phyloP scores from a whole-genome alignment of 2,888 invertebrate genomes.

The Oxystoma pomonae region DNA sequence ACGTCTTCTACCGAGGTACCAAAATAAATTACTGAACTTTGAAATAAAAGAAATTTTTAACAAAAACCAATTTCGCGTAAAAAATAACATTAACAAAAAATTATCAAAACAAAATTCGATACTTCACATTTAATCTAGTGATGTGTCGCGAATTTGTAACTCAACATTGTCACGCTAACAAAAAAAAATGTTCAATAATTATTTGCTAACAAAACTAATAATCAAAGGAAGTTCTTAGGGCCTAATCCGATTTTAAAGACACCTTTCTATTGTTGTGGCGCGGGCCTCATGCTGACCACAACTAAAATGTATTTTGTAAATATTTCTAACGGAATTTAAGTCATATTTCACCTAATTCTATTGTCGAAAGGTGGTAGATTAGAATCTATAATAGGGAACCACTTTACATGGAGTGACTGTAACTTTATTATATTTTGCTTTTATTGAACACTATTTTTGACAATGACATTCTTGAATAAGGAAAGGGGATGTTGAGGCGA shows the following conservation, averaged over 20 bases:
- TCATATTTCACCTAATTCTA: constrained; percentile 17
- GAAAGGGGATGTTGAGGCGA: too few species aligned
- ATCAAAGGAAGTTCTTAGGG: constrained; percentile 16
- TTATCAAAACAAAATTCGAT: too few species aligned
- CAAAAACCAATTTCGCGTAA: too few species aligned
- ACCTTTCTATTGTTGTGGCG: constrained; percentile 18
- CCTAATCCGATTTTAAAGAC: constrained; percentile 21
- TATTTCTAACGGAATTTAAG: constrained; percentile 27
- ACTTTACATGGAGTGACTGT: background rate
- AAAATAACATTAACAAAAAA: too few species aligned
- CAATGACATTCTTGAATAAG: too few species aligned
- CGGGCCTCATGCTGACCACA: constrained; percentile 22
- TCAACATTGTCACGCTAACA: background rate
- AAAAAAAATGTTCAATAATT: background rate
- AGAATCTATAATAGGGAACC: background rate
- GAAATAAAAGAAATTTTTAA: too few species aligned
- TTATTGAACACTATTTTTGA: too few species aligned
- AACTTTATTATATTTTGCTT: background rate
- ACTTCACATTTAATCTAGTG: too few species aligned
- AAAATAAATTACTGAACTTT: too few species aligned
- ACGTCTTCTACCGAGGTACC: too few species aligned
- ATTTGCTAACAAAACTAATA: background rate
- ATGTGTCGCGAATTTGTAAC: background rate
- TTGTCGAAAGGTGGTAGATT: background rate
- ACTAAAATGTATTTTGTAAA: constrained; percentile 25